phyloP scores from a whole-genome alignment of 2,113 vertebrate genomes.

The Clinocottus analis region DNA sequence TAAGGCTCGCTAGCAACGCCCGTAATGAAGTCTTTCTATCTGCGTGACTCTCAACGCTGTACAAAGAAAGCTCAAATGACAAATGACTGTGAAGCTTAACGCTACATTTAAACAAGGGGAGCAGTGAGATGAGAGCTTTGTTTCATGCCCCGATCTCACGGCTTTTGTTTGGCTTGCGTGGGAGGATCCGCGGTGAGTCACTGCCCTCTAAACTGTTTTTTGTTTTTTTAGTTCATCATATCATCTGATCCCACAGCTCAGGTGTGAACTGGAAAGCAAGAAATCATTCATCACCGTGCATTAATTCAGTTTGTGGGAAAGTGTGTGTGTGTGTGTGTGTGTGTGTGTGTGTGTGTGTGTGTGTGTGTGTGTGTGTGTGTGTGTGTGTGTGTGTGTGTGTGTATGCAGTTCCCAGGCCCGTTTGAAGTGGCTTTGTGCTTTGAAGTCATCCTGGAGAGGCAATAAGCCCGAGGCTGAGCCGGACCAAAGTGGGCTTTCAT shows the following conservation, averaged over 20 bases:
- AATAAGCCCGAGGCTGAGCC: conserved; percentile 46
- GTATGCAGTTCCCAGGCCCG: conserved; percentile 55
- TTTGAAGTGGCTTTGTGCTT: conserved; percentile 81
- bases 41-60: background rate
- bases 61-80: background rate
- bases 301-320: conserved; percentile 24
- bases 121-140: conserved; percentile 8
- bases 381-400: background rate
- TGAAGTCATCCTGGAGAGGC: conserved; percentile 76
- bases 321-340: conserved; percentile 13
- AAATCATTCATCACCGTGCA: background rate
- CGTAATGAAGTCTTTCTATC: conserved; percentile 29
- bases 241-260: conserved; percentile 37
- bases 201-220: conserved; percentile 34
- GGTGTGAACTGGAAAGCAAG: conserved; percentile 27
- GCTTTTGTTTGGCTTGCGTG: conserved; percentile 57
- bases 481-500: conserved; percentile 74
- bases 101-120: background rate
- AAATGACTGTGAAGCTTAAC: background rate
- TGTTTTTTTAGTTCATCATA: conserved; percentile 19
- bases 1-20: background rate
- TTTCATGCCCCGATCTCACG: conserved; percentile 32
- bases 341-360: conserved; percentile 1
- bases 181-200: conserved; percentile 60
- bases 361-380: too few relatives aligned